Conservation (phyloP, 2,113 vertebrate species). For the Mionectes macconnelli region DNA sequence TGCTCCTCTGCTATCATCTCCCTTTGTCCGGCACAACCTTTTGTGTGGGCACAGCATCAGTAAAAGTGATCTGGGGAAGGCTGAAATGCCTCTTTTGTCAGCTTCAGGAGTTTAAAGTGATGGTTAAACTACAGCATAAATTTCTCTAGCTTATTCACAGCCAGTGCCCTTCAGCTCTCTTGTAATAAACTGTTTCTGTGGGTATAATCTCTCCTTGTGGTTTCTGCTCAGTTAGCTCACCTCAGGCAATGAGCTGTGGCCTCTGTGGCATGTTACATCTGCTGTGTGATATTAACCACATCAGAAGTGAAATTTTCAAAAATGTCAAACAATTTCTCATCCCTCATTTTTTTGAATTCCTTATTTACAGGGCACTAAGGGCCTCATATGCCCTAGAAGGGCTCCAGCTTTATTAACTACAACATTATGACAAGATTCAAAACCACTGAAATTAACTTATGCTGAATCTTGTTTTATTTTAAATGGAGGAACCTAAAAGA, state of each 20-base stretch:
- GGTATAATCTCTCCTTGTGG: conserved; percentile 20
- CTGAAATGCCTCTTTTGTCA: conserved; percentile 24
- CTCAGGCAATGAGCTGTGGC: conserved; percentile 14
- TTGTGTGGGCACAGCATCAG: neutral
- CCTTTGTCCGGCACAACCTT: conserved; percentile 11
- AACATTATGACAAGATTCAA: neutral
- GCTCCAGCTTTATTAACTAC: neutral
- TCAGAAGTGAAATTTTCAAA: conserved; percentile 16
- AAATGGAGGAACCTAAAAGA: neutral
- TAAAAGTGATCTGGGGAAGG: neutral
- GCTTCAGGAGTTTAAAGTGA: conserved; percentile 6
- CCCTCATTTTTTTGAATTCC: neutral
- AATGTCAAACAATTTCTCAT: conserved; percentile 28
- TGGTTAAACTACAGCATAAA: conserved; percentile 21
- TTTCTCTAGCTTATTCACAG: conserved; percentile 9
- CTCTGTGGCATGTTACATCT: conserved; percentile 39
- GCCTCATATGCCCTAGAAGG: neutral
- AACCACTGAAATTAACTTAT: neutral
- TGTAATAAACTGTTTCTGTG: conserved; percentile 28
- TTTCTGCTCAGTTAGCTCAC: conserved; percentile 30
- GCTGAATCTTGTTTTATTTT: neutral
- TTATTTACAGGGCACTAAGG: neutral
- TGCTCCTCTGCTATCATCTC: neutral
- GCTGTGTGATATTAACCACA: conserved; percentile 9
- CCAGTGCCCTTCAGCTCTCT: conserved; percentile 23